Evolutionary conservation across 2,113 vertebrate genomes (phyloP), one percentile per base, ranked within the genome.

Genomic region (Dasyornis broadbenti): DNA sequence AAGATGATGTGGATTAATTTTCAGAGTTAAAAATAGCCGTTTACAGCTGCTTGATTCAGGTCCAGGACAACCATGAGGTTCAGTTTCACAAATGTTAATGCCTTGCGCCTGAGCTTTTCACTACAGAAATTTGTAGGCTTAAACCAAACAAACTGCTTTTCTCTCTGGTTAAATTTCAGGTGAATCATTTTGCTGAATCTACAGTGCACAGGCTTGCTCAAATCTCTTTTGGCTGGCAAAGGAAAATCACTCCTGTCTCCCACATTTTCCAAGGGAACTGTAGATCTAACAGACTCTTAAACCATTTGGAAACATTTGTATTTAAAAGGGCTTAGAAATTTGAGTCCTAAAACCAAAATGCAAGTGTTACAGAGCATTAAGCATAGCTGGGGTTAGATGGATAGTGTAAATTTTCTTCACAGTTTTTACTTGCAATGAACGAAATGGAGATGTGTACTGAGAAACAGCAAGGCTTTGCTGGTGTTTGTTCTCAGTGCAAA

Each of bases 1-100:
- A 80, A 63, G 71, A 80, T 13, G 64, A 79, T 30, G 33, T 31
- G 63, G 93, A 86, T 92, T 97, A 40, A 35, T 95, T 95, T 97
- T 94, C 93, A 87, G 84, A 72, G 86, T 96, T 97, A 97, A 97
- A 97, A 97, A 97, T 97, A 97, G 63, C 66, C 6, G 27, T 89
- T 95, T 87, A 85, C 92, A 97, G 96, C 96, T 96, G 94, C 79
- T 95, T 93, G 88, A 89, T 86, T 95, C 91, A 64, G 83, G 79
- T 92, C 91, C 90, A 87, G 87, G 50, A 65, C 27, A 37, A 31
- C 94, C 79, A 77, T 17, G 45, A 82, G 92, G 33, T 68, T 59
- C 79, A 57, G 53, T 85, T 89, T 79, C 86, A 45, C 42, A 53
- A 91, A 73, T 35, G 52, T 79, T 81, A 85, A 52, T 92, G 94